phyloP scores from a whole-genome alignment of 2,113 vertebrate species.

The Otolemur garnettii region DNA sequence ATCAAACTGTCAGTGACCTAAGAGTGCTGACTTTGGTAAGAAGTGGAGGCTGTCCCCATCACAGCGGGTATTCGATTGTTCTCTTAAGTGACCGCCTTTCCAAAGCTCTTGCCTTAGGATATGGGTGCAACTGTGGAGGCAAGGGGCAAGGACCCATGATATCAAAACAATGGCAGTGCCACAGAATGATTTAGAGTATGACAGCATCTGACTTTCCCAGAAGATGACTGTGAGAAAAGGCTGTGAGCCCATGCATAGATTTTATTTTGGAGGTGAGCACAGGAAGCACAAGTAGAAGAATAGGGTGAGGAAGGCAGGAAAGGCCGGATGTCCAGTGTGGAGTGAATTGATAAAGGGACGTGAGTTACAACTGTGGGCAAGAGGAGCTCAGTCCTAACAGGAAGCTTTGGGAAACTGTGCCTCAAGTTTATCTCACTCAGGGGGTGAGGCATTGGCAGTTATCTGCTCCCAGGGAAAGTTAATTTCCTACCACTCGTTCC shows the following conservation, averaged over 20 bases:
- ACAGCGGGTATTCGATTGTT: background rate
- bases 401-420: background rate
- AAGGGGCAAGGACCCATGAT: background rate
- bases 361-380: background rate
- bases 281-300: background rate
- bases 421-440: background rate
- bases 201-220: background rate
- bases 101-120: background rate
- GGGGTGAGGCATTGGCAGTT: background rate
- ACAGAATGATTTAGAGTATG: background rate
- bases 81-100: background rate
- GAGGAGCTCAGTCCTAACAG: background rate
- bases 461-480: background rate
- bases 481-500: background rate
- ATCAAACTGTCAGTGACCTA: background rate
- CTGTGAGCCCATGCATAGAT: background rate
- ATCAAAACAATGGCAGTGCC: background rate
- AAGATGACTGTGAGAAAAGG: background rate
- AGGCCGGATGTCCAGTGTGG: background rate
- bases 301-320: background rate
- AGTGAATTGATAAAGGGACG: background rate
- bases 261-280: background rate
- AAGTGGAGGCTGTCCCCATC: background rate
- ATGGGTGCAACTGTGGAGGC: background rate
- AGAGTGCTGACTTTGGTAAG: background rate